A percentile compares a stretch with the other conserved stretches of the same genome.
Evolutionary conservation across 2,888 invertebrate species (phyloP).

Genomic region (Drosophila helvetica): DNA sequence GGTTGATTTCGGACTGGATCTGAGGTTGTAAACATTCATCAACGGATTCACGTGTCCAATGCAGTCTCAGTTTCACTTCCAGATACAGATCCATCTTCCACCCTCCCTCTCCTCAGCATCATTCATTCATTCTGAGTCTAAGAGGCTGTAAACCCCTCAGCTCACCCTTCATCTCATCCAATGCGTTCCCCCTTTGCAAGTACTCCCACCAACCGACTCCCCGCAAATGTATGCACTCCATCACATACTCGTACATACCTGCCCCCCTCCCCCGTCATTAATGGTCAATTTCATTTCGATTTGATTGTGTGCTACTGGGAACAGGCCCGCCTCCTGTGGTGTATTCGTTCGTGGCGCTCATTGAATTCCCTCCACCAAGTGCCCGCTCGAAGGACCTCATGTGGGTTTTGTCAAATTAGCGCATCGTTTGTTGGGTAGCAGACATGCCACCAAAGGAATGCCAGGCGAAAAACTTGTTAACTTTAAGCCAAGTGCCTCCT

Average conservation of each 20-base stretch:
- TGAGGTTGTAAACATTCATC: slow-evolving; percentile 3
- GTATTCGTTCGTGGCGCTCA: slow-evolving; percentile 48
- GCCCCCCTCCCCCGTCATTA: slow-evolving; percentile 53
- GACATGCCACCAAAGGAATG: neutral
- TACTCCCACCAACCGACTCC: neutral
- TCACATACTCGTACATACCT: slow-evolving; percentile 12
- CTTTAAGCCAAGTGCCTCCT: slow-evolving; percentile 54
- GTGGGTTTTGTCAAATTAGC: slow-evolving; percentile 78
- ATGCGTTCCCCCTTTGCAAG: too few species aligned
- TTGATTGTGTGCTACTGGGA: slow-evolving; percentile 59
- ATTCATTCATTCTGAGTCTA: too few species aligned
- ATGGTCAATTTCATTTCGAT: slow-evolving; percentile 80
- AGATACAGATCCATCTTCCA: neutral
- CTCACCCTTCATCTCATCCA: too few species aligned
- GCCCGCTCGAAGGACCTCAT: slow-evolving; percentile 65
- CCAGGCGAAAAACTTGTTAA: slow-evolving; percentile 60
- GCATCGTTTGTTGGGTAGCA: slow-evolving; percentile 72
- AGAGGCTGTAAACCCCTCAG: too few species aligned
- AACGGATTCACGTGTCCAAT: slow-evolving; percentile 7
- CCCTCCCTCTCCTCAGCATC: slow-evolving; percentile 46
- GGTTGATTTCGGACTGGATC: neutral
- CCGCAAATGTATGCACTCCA: slow-evolving; percentile 16
- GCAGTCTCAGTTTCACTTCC: neutral
- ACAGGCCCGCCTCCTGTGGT: slow-evolving; percentile 71
- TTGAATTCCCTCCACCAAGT: neutral